phyloP scores from a whole-genome alignment of 1,140 invertebrate genomes.

The Atta colombica region DNA sequence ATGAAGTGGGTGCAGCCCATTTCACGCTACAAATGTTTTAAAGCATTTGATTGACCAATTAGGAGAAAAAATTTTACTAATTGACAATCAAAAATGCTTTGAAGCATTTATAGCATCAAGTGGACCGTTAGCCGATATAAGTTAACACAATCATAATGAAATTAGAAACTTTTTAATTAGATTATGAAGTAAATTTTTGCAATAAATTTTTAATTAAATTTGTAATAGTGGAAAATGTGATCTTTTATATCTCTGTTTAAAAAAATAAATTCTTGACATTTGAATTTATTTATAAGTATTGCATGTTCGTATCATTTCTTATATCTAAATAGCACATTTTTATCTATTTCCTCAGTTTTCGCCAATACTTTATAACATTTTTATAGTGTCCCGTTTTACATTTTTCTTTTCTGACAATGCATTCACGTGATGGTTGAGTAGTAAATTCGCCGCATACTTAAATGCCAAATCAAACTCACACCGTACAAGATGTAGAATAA shows the following conservation, averaged over 20 bases:
- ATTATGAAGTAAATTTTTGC: background rate
- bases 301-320: background rate
- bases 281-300: background rate
- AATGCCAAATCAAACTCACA: constrained; percentile 16
- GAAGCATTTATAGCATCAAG: too few species aligned
- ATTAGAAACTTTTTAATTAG: background rate
- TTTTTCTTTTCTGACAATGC: background rate
- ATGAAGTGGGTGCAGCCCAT: too few species aligned
- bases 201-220: background rate
- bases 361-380: background rate
- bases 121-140: background rate
- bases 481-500: background rate
- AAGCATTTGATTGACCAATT: too few species aligned
- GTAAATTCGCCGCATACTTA: background rate
- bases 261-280: background rate
- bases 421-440: background rate
- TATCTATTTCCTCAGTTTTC: background rate
- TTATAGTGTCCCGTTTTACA: background rate
- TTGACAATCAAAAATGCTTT: too few species aligned
- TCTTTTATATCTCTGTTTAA: background rate
- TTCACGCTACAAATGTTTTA: too few species aligned
- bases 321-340: background rate
- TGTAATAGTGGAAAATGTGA: background rate
- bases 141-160: background rate
- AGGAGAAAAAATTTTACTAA: too few species aligned